Evolutionary conservation across 2,113 vertebrate genomes (phyloP).

Genomic region (Bagarius yarrelli): DNA sequence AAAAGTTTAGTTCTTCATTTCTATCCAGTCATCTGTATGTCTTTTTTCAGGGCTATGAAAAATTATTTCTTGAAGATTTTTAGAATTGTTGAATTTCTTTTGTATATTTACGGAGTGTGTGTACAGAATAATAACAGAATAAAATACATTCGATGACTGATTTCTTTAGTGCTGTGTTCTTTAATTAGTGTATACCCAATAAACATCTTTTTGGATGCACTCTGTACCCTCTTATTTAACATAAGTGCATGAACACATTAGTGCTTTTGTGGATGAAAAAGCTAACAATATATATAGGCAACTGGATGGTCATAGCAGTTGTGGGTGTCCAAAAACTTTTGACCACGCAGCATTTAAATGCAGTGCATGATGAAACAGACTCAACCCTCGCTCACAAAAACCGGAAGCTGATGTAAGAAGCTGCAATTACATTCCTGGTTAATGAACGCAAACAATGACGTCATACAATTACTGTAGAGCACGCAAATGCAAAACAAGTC

Average conservation of each 20-base stretch:
- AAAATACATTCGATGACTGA: conserved; percentile 46
- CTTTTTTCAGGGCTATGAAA: not conserved
- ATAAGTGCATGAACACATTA: too few species aligned
- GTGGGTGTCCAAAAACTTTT: not conserved
- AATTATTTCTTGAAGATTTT: conserved; percentile 46
- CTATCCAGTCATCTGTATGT: conserved; percentile 32
- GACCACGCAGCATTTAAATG: not conserved
- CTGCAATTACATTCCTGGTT: not conserved
- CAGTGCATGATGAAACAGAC: not conserved
- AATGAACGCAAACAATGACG: not conserved
- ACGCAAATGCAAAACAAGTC: not conserved
- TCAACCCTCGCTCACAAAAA: not conserved
- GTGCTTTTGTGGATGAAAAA: too few species aligned
- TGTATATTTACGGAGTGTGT: conserved; percentile 67
- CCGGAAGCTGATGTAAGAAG: conserved; percentile 23
- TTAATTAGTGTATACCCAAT: not conserved
- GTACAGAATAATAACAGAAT: conserved; percentile 44
- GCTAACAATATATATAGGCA: too few species aligned
- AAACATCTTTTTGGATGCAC: not conserved
- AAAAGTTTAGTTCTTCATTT: conserved; percentile 51
- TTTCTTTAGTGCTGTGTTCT: not conserved
- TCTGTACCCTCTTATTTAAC: too few species aligned
- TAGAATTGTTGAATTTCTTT: conserved; percentile 63
- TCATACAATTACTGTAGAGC: not conserved
- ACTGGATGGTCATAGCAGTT: too few species aligned